Percentiles rank a stretch among this genome's conserved stretches.
Conservation (phyloP, 1,140 invertebrate species). For the Formica exsecta region DNA sequence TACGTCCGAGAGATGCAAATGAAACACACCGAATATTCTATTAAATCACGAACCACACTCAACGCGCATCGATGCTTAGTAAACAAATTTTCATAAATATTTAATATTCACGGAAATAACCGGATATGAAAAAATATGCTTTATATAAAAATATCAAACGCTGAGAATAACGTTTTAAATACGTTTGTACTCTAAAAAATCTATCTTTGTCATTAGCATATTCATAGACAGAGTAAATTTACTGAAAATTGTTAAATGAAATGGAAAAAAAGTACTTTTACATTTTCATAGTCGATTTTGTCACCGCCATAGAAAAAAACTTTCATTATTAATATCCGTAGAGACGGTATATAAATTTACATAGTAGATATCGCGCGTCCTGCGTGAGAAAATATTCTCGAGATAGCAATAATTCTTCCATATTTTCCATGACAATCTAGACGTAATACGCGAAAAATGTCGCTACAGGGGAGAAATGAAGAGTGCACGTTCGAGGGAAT, state of each 20-base stretch:
- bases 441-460: constrained; percentile 19
- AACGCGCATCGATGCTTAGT: background rate
- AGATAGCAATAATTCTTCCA: background rate
- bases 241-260: no score
- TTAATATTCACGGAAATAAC: no score
- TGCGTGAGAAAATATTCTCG: constrained; percentile 36
- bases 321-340: background rate
- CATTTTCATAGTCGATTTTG: no score
- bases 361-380: background rate
- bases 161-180: no score
- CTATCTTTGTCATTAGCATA: no score
- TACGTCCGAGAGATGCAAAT: constrained; percentile 43
- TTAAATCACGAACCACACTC: constrained; percentile 20
- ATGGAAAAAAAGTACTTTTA: no score
- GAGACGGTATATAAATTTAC: background rate
- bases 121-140: no score
- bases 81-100: constrained; percentile 7
- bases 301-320: background rate
- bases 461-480: background rate
- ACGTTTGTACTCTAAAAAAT: no score
- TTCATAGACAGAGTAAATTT: no score
- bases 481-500: background rate
- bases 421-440: constrained; percentile 28
- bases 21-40: constrained; percentile 2
- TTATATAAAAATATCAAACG: no score